These are phyloP conservation scores for Acrobasis suavella DNA, from an alignment of 2,888 invertebrate species.

Conservation along the genomic window DNA sequence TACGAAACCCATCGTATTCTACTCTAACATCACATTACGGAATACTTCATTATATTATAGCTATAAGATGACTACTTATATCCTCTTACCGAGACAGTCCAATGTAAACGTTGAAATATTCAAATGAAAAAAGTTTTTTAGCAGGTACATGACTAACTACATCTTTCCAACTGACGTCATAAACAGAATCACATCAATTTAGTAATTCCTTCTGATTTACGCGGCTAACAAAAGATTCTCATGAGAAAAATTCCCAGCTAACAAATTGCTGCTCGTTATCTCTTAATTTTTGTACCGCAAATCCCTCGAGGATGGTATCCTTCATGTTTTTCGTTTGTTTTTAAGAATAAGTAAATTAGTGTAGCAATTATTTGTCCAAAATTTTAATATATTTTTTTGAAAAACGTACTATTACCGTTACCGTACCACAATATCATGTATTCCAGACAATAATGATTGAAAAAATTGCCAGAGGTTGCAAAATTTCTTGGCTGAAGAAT, in stretches of 20 bases:
- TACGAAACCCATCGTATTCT: too few relatives aligned
- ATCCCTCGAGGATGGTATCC: neutral
- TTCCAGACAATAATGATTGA: too few relatives aligned
- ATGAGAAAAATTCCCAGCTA: constrained; percentile 16
- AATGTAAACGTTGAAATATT: neutral
- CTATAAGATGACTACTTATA: too few relatives aligned
- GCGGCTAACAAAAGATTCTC: constrained; percentile 11
- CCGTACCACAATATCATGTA: too few relatives aligned
- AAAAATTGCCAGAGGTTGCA: too few relatives aligned
- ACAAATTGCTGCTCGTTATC: constrained; percentile 12
- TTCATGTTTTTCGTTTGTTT: neutral
- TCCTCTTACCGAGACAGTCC: too few relatives aligned
- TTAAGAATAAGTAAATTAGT: neutral
- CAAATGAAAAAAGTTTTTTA: neutral
- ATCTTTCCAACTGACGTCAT: neutral
- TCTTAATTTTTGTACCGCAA: constrained; percentile 12
- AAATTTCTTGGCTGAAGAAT: too few relatives aligned
- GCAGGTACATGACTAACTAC: neutral
- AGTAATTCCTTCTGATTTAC: constrained; percentile 14
- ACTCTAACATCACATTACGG: too few relatives aligned
- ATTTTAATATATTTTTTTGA: too few relatives aligned
- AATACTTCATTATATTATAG: too few relatives aligned
- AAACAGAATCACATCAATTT: neutral
- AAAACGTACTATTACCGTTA: too few relatives aligned
- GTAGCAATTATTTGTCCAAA: too few relatives aligned